Base-by-base conservation (phyloP, 1,140 invertebrate genomes). In the Cydia pomonella region DNA sequence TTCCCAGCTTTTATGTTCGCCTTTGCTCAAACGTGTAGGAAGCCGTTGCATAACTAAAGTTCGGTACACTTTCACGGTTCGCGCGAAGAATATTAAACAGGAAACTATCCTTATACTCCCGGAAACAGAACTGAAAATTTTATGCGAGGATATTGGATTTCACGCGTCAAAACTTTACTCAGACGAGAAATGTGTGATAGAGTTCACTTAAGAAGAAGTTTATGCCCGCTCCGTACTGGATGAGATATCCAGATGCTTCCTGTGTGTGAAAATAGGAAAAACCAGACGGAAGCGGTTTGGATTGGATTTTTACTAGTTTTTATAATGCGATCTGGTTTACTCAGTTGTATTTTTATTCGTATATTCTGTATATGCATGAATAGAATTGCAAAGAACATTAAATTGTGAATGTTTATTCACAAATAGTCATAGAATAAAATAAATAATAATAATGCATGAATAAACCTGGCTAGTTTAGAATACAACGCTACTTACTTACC, bases 1-100 rank as follows among this genome's bases (percentile, higher is more conserved):
- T 74, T 72, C 76, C 75, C 76, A 79, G 75, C 79, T 80, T 79
- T 82, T 82, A 82, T 82, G 75, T 76, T 1, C 69, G 76, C 73
- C 75, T 80, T 74, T 76, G 53, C 73, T 72, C 74, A 75, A 75
- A 75, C 66, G 29, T 33, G 64, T 33, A 69, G 4, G 29, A 69
- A 69, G 64, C 64, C n/a, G 29, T 69, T 69, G 29, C 64, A 38
- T 38, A 69, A 69, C 64, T 69, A 69, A 69, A 69, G 29, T 69
- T 69, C 64, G 64, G 7, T 69, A 69, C 63, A 64, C 64, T 69
- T 69, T 69, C 63, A 27, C 63, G 27, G 27, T n/a, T n/a, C 29
- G 27, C 64, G 29, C 27, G 16, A 23, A 69, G 64, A 69, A 69
- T 69, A 69, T 69, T 69, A 69, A 69, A 69, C 64, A 33, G 25